A percentile compares a stretch with the other conserved stretches of the same genome.
Conservation (phyloP, 2,888 invertebrate species). For the Coenonympha arcania region DNA sequence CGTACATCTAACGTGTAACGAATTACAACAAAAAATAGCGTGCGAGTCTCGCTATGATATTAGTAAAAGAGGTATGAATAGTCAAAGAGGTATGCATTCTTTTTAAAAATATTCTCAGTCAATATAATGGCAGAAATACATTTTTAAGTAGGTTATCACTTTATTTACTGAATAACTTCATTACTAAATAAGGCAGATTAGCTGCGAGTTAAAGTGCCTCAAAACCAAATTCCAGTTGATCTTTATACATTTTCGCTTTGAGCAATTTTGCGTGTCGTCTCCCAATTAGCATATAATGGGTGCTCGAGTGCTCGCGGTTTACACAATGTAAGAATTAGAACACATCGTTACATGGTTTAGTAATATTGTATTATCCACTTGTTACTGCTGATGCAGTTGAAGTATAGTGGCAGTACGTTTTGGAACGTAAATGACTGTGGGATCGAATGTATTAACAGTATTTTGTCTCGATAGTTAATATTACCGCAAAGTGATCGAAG, state of each 20-base stretch:
- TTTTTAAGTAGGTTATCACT: no score
- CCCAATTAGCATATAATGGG: conserved; percentile 60
- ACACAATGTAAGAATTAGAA: conserved; percentile 51
- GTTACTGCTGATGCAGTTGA: conserved; percentile 9
- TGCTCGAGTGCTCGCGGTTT: conserved; percentile 35
- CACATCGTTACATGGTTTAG: conserved; percentile 44
- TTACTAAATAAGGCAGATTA: not conserved
- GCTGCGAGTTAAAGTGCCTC: not conserved
- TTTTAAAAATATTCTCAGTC: no score
- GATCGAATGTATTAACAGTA: no score
- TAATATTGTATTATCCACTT: conserved; percentile 33
- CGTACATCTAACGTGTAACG: no score
- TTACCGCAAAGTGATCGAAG: no score
- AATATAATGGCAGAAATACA: no score
- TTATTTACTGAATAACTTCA: no score
- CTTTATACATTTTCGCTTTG: conserved; percentile 34
- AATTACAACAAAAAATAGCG: no score
- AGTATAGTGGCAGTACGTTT: conserved; percentile 5
- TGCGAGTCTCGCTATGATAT: no score
- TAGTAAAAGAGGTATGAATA: no score
- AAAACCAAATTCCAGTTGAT: conserved; percentile 1
- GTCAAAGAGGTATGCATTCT: no score
- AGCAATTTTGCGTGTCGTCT: conserved; percentile 53
- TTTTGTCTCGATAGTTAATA: no score
- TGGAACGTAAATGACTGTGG: not conserved